Conservation (phyloP, 2,797 vertebrate genomes). For the Alcedo quadribrachys region DNA sequence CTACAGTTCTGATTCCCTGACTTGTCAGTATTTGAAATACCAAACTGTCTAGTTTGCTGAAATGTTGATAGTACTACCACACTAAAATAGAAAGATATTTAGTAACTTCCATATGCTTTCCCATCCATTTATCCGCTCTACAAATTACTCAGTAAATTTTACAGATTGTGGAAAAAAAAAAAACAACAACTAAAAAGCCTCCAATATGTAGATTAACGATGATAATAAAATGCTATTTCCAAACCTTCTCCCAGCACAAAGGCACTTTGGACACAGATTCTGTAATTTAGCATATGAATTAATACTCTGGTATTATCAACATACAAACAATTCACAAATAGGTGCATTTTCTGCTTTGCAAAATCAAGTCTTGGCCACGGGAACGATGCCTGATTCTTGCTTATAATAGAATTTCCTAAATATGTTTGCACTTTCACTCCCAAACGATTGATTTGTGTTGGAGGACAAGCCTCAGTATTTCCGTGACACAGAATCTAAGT, state of each 20-base stretch:
- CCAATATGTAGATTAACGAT: not conserved
- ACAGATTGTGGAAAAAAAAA: not conserved
- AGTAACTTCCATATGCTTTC: not conserved
- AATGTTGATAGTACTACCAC: not conserved
- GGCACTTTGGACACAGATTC: not conserved
- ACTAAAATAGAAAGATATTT: conserved; percentile 5
- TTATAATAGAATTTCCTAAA: not conserved
- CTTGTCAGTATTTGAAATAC: not conserved
- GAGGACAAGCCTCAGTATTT: not conserved
- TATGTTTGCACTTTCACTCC: not conserved
- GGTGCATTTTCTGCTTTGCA: not conserved
- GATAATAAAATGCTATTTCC: not conserved
- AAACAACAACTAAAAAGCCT: not conserved
- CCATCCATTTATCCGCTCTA: not conserved
- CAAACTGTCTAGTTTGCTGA: not conserved
- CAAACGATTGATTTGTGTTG: not conserved
- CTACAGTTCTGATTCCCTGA: not conserved
- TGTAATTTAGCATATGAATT: not conserved
- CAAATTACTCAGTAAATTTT: not conserved
- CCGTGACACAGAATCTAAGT: not conserved
- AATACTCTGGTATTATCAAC: not conserved
- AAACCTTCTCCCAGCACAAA: not conserved
- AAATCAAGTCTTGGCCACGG: not conserved
- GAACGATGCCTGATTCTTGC: not conserved
- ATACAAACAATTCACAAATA: not conserved